These are phyloP conservation scores for Himalopsyche japonica DNA, from an alignment of 2,888 invertebrate species.

Conservation along the genomic window DNA sequence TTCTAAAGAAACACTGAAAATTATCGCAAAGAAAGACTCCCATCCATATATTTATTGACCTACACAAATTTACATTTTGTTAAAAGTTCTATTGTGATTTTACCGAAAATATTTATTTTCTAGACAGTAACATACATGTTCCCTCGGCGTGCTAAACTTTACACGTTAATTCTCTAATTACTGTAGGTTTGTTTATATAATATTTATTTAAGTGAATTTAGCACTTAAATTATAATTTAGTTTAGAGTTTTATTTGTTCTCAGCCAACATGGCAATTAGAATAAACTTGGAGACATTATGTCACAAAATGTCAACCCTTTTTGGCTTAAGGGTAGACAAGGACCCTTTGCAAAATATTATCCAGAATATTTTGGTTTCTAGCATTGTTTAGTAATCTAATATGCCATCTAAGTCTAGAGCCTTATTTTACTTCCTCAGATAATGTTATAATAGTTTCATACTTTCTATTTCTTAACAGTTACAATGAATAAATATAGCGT, in stretches of 20 bases:
- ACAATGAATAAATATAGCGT: too few relatives aligned
- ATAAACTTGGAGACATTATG: neutral
- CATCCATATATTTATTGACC: too few relatives aligned
- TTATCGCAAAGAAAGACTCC: too few relatives aligned
- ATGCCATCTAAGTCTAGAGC: neutral
- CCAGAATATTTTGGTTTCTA: neutral
- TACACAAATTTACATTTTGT: too few relatives aligned
- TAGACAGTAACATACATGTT: neutral
- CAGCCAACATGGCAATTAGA: neutral
- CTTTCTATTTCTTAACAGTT: neutral
- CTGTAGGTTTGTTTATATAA: neutral
- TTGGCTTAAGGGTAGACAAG: neutral
- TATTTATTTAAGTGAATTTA: neutral
- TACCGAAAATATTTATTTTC: too few relatives aligned
- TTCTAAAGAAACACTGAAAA: too few relatives aligned
- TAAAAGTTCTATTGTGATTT: too few relatives aligned
- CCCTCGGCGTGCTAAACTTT: neutral
- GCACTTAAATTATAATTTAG: neutral
- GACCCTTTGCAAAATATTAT: neutral
- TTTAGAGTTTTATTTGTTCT: neutral
- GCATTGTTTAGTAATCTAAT: neutral
- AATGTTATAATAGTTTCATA: neutral
- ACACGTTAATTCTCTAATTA: neutral
- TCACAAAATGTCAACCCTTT: neutral
- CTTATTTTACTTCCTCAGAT: neutral